phyloP scores from a whole-genome alignment of 2,888 invertebrate species.

The Byasa hedistus region DNA sequence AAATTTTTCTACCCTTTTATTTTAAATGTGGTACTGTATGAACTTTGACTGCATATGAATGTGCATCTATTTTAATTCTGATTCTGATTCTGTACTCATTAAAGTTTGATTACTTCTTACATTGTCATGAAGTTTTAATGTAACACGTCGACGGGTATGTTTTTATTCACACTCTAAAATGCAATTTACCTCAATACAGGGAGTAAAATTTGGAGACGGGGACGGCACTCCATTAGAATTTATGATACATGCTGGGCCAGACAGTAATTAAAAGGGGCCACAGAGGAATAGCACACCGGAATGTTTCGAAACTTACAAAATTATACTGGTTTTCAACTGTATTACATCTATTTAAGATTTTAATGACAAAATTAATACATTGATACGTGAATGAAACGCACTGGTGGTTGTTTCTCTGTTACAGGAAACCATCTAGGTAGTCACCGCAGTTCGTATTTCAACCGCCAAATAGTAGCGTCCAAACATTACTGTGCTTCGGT shows the following conservation, averaged over 20 bases:
- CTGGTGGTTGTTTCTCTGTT: too few species aligned
- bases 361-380: conserved; percentile 27
- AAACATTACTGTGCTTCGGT: too few species aligned
- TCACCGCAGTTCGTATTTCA: too few species aligned
- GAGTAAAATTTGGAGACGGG: conserved; percentile 42
- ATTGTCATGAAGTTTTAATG: neutral
- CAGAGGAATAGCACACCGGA: conserved; percentile 61
- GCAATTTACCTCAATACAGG: conserved; percentile 54
- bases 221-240: conserved; percentile 69
- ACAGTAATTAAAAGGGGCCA: conserved; percentile 73
- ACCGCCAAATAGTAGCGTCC: too few species aligned
- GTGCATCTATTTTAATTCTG: too few species aligned
- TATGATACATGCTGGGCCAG: conserved; percentile 69
- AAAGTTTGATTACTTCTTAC: too few species aligned
- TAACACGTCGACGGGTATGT: neutral
- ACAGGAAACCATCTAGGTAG: too few species aligned
- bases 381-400: too few species aligned
- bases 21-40: too few species aligned
- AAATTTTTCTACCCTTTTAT: too few species aligned
- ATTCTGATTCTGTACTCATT: too few species aligned
- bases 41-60: too few species aligned
- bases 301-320: conserved; percentile 50
- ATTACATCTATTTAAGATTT: conserved; percentile 43
- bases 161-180: conserved; percentile 39
- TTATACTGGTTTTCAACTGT: conserved; percentile 41